Evolutionary conservation across 2,797 vertebrate species (phyloP).

Genomic region (Sebastes hopkinsi): DNA sequence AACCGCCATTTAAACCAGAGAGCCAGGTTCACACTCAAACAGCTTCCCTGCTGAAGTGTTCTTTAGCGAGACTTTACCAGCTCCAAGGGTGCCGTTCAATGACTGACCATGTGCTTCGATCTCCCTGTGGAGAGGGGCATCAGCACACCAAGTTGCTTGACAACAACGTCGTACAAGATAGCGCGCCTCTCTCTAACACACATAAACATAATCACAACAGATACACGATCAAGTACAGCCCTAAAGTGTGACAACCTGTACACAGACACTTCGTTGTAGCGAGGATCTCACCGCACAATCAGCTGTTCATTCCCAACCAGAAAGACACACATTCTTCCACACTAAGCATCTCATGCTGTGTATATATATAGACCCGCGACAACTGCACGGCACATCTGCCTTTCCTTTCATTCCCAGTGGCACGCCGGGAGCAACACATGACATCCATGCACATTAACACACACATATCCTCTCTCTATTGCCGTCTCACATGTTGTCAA

Average conservation of each 20-base stretch:
- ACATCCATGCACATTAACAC: conserved; percentile 13
- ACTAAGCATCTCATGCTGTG: conserved; percentile 44
- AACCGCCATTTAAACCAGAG: not conserved
- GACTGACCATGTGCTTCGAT: not conserved
- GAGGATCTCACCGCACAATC: conserved; percentile 34
- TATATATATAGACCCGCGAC: conserved; percentile 74
- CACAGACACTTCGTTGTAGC: not conserved
- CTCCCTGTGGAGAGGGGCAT: not conserved
- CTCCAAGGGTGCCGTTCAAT: not conserved
- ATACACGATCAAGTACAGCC: not conserved
- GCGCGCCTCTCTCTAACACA: not conserved
- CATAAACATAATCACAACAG: not conserved
- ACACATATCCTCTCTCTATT: conserved; percentile 8
- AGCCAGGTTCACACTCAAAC: conserved; percentile 6
- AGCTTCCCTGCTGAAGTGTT: not conserved
- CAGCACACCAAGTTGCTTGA: conserved; percentile 3
- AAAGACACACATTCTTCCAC: conserved; percentile 59
- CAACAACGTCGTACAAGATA: not conserved
- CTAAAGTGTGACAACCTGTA: conserved; percentile 1
- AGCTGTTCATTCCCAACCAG: conserved; percentile 63
- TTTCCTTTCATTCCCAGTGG: conserved; percentile 55
- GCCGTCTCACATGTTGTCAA: conserved; percentile 18
- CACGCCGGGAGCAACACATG: conserved; percentile 35
- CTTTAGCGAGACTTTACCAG: not conserved
- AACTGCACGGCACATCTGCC: conserved; percentile 84